Conservation (phyloP, 2,113 vertebrate genomes). For the Chrysemys picta region DNA sequence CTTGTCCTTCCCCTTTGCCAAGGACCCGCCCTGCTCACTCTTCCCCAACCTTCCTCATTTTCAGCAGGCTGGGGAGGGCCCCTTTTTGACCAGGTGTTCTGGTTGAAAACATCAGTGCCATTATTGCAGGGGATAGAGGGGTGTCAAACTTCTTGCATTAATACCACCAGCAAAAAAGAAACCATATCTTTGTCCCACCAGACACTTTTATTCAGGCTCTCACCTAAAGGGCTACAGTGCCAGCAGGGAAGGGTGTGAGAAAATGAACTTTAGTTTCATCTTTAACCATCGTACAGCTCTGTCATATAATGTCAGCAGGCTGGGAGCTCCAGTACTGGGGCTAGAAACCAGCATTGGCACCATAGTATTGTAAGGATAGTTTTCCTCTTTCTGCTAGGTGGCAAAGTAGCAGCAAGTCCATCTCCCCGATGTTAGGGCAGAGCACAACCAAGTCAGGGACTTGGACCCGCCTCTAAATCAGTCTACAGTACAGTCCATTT, state of each 20-base stretch:
- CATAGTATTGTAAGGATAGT: not conserved
- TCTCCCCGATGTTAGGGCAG: slow-evolving; percentile 20
- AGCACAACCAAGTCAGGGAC: not conserved
- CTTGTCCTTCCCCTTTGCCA: too few species aligned
- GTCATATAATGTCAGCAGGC: slow-evolving; percentile 13
- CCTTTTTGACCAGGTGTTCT: too few species aligned
- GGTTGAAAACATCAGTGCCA: too few species aligned
- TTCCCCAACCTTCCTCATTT: too few species aligned
- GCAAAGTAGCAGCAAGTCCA: not conserved
- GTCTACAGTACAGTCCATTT: not conserved
- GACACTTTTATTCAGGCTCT: slow-evolving; percentile 69
- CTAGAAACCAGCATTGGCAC: not conserved
- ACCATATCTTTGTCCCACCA: slow-evolving; percentile 40
- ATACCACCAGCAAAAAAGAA: slow-evolving; percentile 15
- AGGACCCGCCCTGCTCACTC: too few species aligned
- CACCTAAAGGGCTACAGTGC: slow-evolving; percentile 54
- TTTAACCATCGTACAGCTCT: slow-evolving; percentile 30
- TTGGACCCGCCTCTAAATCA: slow-evolving; percentile 11
- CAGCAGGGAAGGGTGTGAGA: slow-evolving; percentile 25
- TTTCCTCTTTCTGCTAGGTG: slow-evolving; percentile 17
- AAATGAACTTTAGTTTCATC: slow-evolving; percentile 41
- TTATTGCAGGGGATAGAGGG: not conserved
- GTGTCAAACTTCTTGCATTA: not conserved
- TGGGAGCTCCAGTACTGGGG: slow-evolving; percentile 27
- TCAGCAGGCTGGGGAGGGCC: too few species aligned